Base-by-base conservation (phyloP, 2,113 vertebrate species). In the Cheilinus undulatus region DNA sequence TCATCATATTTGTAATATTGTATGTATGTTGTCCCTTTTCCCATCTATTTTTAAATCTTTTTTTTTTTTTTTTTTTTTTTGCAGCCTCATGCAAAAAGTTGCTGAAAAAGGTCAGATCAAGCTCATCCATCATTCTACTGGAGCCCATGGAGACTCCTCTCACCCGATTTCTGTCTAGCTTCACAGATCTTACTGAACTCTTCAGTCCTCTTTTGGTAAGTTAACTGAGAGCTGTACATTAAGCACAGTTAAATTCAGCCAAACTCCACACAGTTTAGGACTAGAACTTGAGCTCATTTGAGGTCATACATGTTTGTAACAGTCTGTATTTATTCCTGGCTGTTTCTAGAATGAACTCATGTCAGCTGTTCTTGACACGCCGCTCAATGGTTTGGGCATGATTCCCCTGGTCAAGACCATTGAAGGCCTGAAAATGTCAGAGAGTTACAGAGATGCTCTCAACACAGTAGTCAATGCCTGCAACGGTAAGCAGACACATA, bases 111-210 rank as follows among this genome's bases (percentile, higher is more conserved):
- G 91, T 97, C 40, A 88, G 60, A 0, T 82, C 93, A 0, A 84
- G 92, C 13, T 95, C 95, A 0, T 93, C 95, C 0, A 61, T 99
- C 70, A 63, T 99, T 75, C 80, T 99, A 12, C 88, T 98, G 45
- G 94, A 98, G 65, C 93, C 90, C 13, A 89, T 98, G 84, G 95
- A 96, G 80, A 95, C 92, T 0, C 78, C 94, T 0, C 79, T 93
- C 14, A 95, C 95, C 0, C 92, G 91, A 27, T 97, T 96, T 77
- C 87, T 99, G 36, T 84, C 86, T 1, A 96, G 94, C 90, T 91
- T 96, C 30, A 23, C 92, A 0, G 89, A 86, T 0, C 85, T 95
- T 48, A 85, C 86, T 0, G 89, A 88, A 26, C 10, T 97, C 53
- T 97, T 99, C 45, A 84, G 70, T 38, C 86, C 92, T 6, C 80